Evolutionary conservation across 1,140 invertebrate genomes (phyloP), one percentile per base, ranked within the genome.

Genomic region (Mya arenaria): DNA sequence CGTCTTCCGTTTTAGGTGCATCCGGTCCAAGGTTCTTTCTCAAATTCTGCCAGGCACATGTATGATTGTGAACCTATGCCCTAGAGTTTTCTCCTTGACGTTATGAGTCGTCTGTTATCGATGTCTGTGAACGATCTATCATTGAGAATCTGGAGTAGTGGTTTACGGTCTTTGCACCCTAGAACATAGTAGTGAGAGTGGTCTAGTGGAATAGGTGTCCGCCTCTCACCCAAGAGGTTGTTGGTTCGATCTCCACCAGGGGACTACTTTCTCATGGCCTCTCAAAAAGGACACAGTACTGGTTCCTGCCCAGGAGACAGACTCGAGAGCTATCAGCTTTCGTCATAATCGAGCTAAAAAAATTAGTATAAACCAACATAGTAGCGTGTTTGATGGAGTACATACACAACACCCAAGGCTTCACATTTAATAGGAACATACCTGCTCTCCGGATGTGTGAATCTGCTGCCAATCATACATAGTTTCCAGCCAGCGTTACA

Each of bases 391-490:
- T 34, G 65, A n/a, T 48, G 44, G n/a, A 48, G 44, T 48, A n/a
- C 44, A 48, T 48, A 48, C 44, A 48, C 44, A n/a, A 48, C 44
- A 48, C 10, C 41, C 44, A 85, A 41, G 4, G 79, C 83, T 56
- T 85, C 83, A 17, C 85, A 79, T 52, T 86, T 84, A 37, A 86
- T 44, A 1, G 74, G 69, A 5, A 65, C 83, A 69, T 86, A 83
- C 2, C 75, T 39, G 17, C 48, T 77, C 62, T 86, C 71, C 0
- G 52, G 19, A 32, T 74, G 71, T 6, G 74, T 86, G 69, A 85
- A 86, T 4, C 80, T 60, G 69, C 81, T 85, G 1, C 84, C 84
- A 19, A 87, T 72, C 17, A 85, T 75, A n/a, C 44, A 48, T 48
- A 48, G 10, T 13, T n/a, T 10, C 10, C 77, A 80, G 0, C 65